phyloP scores from a whole-genome alignment of 2,797 vertebrate genomes.

The Sebastes cheni region DNA sequence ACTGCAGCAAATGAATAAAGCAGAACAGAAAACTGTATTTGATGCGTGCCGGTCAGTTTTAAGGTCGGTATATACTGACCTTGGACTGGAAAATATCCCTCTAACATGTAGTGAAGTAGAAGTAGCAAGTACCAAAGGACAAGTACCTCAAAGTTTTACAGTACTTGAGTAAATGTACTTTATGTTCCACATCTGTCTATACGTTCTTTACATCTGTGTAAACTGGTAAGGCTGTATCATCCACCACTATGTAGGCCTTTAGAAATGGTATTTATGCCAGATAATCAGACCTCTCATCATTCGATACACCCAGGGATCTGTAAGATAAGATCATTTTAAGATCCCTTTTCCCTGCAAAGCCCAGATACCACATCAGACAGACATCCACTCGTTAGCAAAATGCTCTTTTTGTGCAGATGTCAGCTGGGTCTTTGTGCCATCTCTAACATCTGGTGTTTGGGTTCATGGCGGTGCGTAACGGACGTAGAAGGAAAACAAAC shows the following conservation, averaged over 20 bases:
- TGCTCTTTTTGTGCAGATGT: slow-evolving; percentile 54
- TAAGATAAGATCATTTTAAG: slow-evolving; percentile 38
- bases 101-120: not conserved
- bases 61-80: not conserved
- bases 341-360: not conserved
- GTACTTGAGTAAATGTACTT: not conserved
- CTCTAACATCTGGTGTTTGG: slow-evolving; percentile 71
- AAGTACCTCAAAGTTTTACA: not conserved
- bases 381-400: slow-evolving; percentile 36
- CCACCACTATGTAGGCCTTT: not conserved
- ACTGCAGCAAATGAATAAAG: not conserved
- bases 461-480: slow-evolving; percentile 51
- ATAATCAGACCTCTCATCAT: slow-evolving; percentile 25
- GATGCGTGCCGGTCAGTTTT: not conserved
- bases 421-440: slow-evolving; percentile 48
- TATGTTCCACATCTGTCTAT: not conserved
- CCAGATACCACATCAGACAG: slow-evolving; percentile 17
- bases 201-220: not conserved
- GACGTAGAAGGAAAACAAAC: slow-evolving; percentile 50
- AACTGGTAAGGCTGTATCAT: not conserved
- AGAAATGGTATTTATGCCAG: not conserved
- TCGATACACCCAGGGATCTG: not conserved
- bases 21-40: not conserved
- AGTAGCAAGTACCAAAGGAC: not conserved
- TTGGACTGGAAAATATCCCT: not conserved